Conservation (phyloP, 37 sponge, comb jelly and placozoan species). For the Ephydatia muelleri region DNA sequence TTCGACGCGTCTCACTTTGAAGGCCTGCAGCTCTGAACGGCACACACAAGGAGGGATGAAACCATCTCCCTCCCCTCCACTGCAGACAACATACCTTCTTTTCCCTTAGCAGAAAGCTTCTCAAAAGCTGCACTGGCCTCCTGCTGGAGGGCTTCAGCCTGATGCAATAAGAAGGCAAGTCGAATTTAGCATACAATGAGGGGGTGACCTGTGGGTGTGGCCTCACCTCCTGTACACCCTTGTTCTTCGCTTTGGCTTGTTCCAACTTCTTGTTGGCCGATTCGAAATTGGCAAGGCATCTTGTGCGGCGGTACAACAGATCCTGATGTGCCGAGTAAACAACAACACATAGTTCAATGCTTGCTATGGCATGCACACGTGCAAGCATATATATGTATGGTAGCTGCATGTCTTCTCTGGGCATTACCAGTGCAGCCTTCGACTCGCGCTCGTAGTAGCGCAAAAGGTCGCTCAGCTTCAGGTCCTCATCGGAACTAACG, state of each 20-base stretch:
- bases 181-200: background rate
- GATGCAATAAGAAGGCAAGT: background rate
- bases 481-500: constrained; percentile 85
- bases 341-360: background rate
- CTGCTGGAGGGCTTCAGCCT: constrained; percentile 81
- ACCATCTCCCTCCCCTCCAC: background rate
- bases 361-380: background rate
- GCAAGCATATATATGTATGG: background rate
- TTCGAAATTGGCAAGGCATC: constrained; percentile 80
- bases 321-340: constrained; percentile 38
- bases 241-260: constrained; percentile 74
- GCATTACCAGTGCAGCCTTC: constrained; percentile 78
- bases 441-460: constrained; percentile 94
- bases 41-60: background rate
- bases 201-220: background rate
- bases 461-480: constrained; percentile 91
- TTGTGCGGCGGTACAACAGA: constrained; percentile 83
- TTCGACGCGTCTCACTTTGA: constrained; percentile 77
- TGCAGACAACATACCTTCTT: constrained; percentile 62
- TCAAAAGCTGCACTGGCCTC: constrained; percentile 75
- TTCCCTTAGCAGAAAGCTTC: constrained; percentile 82
- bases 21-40: constrained; percentile 69
- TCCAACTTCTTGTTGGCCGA: constrained; percentile 83
- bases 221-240: constrained; percentile 61
- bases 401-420: background rate